phyloP scores from a whole-genome alignment of 92 coral and sea anemone species.

The Zoanthus sansibaricus region DNA sequence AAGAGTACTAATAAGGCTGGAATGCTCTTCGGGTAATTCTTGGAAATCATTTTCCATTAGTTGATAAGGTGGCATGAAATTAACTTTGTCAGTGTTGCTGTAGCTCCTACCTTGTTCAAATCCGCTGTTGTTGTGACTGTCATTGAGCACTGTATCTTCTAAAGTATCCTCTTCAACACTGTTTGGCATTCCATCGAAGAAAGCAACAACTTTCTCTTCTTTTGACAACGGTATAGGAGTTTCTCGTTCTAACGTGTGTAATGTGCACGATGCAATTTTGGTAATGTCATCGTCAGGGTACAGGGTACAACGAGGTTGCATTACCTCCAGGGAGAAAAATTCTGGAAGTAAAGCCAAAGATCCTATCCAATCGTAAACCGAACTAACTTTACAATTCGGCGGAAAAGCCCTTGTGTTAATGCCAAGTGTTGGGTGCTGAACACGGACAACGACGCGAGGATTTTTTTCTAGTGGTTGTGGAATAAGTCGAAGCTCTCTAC shows the following conservation, averaged over 20 bases:
- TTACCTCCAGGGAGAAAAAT: background rate
- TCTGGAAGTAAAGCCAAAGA: conserved; percentile 16
- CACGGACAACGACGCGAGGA: background rate
- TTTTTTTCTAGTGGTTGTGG: background rate
- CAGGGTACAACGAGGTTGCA: background rate
- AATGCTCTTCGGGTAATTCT: conserved; percentile 4
- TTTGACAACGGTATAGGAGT: conserved; percentile 9
- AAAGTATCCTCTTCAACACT: conserved; percentile 21
- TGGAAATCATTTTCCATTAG: conserved; percentile 3
- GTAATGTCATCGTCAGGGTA: conserved; percentile 10
- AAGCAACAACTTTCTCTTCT: background rate
- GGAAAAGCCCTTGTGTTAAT: conserved; percentile 7
- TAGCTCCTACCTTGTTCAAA: conserved; percentile 8
- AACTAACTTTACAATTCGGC: background rate
- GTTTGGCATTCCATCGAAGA: background rate
- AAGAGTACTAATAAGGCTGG: background rate
- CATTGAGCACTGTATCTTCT: conserved; percentile 1
- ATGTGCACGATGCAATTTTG: background rate
- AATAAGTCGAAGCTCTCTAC: conserved; percentile 8
- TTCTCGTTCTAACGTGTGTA: conserved; percentile 10
- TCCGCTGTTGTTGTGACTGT: background rate
- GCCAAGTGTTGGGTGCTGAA: conserved; percentile 18
- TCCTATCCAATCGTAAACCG: conserved; percentile 22
- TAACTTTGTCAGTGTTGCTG: background rate
- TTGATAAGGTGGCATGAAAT: conserved; percentile 10